Evolutionary conservation across 2,888 invertebrate species (phyloP).

Genomic region (Coelinius sp.): DNA sequence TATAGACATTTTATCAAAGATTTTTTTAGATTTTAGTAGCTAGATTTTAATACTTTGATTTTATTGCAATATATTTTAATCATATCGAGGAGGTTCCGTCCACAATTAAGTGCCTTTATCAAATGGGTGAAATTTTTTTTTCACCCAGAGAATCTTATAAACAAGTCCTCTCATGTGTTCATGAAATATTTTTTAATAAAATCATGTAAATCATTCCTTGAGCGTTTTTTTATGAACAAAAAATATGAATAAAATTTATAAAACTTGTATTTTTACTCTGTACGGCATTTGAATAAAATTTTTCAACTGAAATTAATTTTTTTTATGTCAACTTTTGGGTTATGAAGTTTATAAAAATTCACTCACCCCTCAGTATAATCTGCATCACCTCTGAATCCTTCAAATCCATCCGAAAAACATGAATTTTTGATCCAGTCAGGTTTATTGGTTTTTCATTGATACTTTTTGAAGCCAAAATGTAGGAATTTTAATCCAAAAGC

Average conservation of each 20-base stretch:
- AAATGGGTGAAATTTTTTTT: slow-evolving; percentile 16
- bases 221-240: neutral
- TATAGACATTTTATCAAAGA: slow-evolving; percentile 13
- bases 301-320: neutral
- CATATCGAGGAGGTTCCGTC: slow-evolving; percentile 39
- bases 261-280: neutral
- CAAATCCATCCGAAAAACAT: slow-evolving; percentile 5
- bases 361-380: slow-evolving; percentile 10
- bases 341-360: too few species aligned
- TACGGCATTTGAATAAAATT: neutral
- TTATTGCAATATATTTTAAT: slow-evolving; percentile 40
- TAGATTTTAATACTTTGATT: slow-evolving; percentile 39
- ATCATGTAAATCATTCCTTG: neutral
- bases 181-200: slow-evolving; percentile 8
- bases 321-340: neutral
- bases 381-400: slow-evolving; percentile 17
- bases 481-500: slow-evolving; percentile 28
- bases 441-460: slow-evolving; percentile 33
- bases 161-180: neutral
- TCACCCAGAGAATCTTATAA: slow-evolving; percentile 17
- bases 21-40: slow-evolving; percentile 6
- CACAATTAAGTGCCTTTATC: slow-evolving; percentile 45
- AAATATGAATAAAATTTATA: neutral
- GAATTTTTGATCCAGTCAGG: neutral
- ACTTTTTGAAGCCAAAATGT: neutral